phyloP scores from a whole-genome alignment of 2,888 invertebrate species.

The Tetanocera ferruginea region DNA sequence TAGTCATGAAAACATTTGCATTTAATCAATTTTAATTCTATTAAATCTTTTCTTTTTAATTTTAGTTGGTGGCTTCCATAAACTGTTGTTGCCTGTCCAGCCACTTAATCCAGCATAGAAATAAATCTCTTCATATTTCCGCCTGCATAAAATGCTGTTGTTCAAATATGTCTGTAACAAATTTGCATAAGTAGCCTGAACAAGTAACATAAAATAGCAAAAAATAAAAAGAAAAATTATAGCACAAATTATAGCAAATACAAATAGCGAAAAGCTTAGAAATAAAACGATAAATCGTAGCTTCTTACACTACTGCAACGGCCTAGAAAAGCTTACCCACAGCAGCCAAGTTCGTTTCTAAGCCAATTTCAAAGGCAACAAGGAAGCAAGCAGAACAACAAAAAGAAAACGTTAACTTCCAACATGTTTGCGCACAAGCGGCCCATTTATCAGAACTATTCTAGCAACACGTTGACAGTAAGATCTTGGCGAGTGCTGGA shows the following conservation, averaged over 20 bases:
- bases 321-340: background rate
- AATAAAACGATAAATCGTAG: constrained; percentile 12
- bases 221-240: too few relatives aligned
- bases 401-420: background rate
- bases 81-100: too few relatives aligned
- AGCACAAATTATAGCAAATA: constrained; percentile 4
- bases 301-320: background rate
- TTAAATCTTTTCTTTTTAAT: too few relatives aligned
- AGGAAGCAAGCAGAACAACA: too few relatives aligned
- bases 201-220: background rate
- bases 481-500: constrained; percentile 24
- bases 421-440: constrained; percentile 12
- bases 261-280: constrained; percentile 1
- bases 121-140: background rate
- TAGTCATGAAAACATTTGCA: too few relatives aligned
- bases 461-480: constrained; percentile 23
- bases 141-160: constrained; percentile 3
- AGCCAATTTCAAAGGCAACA: background rate
- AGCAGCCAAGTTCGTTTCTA: background rate
- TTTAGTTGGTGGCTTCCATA: too few relatives aligned
- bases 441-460: constrained; percentile 1
- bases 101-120: background rate
- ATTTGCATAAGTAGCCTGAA: background rate
- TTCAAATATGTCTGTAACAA: background rate
- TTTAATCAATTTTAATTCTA: too few relatives aligned